A percentile compares a stretch with the other conserved stretches of the same genome.
Conservation (phyloP, 2,888 invertebrate genomes). For the Entomobrya proxima region DNA sequence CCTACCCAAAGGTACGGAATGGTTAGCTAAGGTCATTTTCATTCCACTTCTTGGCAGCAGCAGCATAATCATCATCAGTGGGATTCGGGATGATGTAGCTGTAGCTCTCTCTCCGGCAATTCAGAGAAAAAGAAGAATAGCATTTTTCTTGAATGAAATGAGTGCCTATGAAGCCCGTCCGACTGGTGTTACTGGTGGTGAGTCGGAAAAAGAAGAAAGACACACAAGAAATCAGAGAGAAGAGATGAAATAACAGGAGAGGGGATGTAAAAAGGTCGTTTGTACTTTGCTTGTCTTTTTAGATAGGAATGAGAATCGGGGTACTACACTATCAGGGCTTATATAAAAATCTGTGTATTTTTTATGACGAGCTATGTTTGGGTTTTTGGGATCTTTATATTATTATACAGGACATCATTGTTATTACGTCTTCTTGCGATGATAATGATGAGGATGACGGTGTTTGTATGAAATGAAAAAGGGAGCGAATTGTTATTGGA, state of each 20-base stretch:
- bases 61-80: background rate
- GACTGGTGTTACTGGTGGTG: slow-evolving; percentile 26
- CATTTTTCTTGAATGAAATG: slow-evolving; percentile 60
- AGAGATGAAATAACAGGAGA: slow-evolving; percentile 40
- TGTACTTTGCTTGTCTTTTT: slow-evolving; percentile 43
- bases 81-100: slow-evolving; percentile 8
- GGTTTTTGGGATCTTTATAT: background rate
- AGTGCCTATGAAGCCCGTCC: slow-evolving; percentile 11
- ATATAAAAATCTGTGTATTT: background rate
- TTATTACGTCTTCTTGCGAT: slow-evolving; percentile 23
- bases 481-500: slow-evolving; percentile 18
- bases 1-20: slow-evolving; percentile 30
- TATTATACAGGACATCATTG: background rate
- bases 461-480: slow-evolving; percentile 37
- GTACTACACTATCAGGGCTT: background rate
- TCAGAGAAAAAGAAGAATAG: slow-evolving; percentile 38
- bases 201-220: slow-evolving; percentile 19
- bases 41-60: slow-evolving; percentile 23
- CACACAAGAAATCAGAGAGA: background rate
- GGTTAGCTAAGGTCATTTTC: slow-evolving; percentile 64
- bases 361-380: slow-evolving; percentile 7
- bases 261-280: slow-evolving; percentile 58
- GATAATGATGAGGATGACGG: background rate
- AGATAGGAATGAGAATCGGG: slow-evolving; percentile 31
- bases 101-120: slow-evolving; percentile 11